Base-by-base conservation (phyloP, 2,888 invertebrate genomes). In the Carabus problematicus region DNA sequence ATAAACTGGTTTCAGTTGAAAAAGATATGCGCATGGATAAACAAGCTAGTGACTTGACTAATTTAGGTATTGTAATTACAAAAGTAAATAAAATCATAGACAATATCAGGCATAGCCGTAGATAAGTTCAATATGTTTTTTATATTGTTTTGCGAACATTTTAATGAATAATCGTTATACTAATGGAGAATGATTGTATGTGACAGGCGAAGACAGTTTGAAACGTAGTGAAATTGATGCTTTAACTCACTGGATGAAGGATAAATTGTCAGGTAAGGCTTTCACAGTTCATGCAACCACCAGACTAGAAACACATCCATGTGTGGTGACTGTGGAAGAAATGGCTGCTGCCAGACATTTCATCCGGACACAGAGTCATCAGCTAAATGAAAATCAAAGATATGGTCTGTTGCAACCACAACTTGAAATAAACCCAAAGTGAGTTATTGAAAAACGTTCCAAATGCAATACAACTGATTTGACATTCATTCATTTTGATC, bases 261-360 rank as follows among this genome's bases (percentile, higher is more conserved):
- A 86, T 0, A 87, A 88, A 71, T 83, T 98, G 19, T 84, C 88
- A 1, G 92, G 92, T 1, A 94, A 93, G 83, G 94, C 95, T 1
- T 87, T 89, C 52, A 89, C 91, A 70, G 92, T 97, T 0, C 91
- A 92, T 79, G 89, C 91, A 1, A 98, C 97, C 0, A 89, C 88
- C 42, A 89, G 93, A 67, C 84, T 98, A 49, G 94, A 94, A 75
- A 86, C 88, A 0, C 95, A 98, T 83, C 98, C 98, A 0, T 98
- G 97, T 79, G 93, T 97, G 0, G 88, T 98, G 1, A 96, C 96
- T 0, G 96, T 98, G 0, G 94, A 93, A 74, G 97, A 98, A 83
- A 97, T 98, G 96, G 97, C 95, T 0, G 93, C 96, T 1, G 97
- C 98, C 0, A 85, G 98, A 55, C 97, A 98, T 82, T 97, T 98